Percentiles rank a stretch among this genome's conserved stretches.
Evolutionary conservation across 2,113 vertebrate genomes (phyloP).

Genomic region (Tyrannus savana): DNA sequence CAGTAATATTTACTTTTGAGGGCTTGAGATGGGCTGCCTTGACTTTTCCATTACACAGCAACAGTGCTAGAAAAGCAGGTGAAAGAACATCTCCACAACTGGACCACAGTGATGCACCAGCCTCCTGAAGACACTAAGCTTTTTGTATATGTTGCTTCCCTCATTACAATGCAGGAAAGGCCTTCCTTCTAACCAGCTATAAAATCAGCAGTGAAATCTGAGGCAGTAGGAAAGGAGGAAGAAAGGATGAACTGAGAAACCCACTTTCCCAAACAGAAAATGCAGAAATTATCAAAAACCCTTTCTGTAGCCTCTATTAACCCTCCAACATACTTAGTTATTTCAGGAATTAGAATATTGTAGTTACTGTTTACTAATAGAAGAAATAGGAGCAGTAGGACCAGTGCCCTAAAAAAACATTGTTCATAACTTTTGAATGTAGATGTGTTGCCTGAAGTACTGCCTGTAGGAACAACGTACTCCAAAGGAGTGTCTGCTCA

Average conservation of each 20-base stretch:
- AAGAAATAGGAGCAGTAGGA: not conserved
- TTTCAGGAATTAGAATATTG: not conserved
- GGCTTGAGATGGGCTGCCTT: not conserved
- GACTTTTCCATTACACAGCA: not conserved
- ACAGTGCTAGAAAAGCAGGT: not conserved
- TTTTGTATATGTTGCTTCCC: not conserved
- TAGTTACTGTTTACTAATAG: not conserved
- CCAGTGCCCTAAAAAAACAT: not conserved
- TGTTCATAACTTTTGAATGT: not conserved
- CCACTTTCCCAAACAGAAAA: not conserved
- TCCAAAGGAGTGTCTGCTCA: not conserved
- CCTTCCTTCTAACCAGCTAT: not conserved
- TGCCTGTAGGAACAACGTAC: accelerated
- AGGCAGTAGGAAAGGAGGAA: not conserved
- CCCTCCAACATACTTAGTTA: not conserved
- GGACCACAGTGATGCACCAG: not conserved
- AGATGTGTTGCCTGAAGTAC: not conserved
- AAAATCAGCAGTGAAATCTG: not conserved
- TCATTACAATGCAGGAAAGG: not conserved
- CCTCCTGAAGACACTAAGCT: not conserved
- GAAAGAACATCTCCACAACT: not conserved
- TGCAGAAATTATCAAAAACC: not conserved
- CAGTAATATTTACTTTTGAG: not conserved
- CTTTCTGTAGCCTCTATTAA: not conserved
- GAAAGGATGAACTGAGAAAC: not conserved